phyloP scores from a whole-genome alignment of 2,888 invertebrate species.

The Ectemnius continuus region DNA sequence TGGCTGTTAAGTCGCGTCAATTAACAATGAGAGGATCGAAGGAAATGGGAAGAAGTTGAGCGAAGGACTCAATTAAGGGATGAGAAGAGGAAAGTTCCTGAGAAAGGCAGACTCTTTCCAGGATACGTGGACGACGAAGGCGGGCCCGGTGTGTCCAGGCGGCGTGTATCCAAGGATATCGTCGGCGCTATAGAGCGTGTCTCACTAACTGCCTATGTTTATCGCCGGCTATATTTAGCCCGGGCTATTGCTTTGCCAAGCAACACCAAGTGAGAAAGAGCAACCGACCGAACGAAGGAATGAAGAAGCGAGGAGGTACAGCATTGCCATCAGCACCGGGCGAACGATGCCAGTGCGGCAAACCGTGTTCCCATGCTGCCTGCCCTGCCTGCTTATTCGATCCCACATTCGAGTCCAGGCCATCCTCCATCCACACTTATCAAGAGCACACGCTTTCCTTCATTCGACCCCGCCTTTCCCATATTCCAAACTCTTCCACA shows the following conservation, averaged over 20 bases:
- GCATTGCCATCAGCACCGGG: conserved; percentile 25
- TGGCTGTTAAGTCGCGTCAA: too few species aligned
- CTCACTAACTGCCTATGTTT: conserved; percentile 74
- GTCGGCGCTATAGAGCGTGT: conserved; percentile 58
- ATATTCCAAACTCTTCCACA: too few species aligned
- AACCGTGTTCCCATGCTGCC: conserved; percentile 31
- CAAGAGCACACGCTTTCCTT: too few species aligned
- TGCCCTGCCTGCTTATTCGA: conserved; percentile 7
- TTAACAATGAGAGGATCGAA: too few species aligned
- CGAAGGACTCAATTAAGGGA: too few species aligned
- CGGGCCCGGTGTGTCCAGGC: conserved; percentile 12
- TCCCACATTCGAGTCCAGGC: conserved; percentile 12
- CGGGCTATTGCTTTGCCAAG: conserved; percentile 71
- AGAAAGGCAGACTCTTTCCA: background rate
- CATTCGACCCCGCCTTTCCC: too few species aligned
- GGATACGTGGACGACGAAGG: background rate
- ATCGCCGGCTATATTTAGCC: conserved; percentile 75
- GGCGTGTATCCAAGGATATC: conserved; percentile 57
- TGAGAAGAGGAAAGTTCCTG: background rate
- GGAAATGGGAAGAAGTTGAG: too few species aligned
- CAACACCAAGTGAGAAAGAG: conserved; percentile 51
- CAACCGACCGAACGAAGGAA: conserved; percentile 49
- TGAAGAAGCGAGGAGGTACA: conserved; percentile 18
- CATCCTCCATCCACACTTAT: background rate
- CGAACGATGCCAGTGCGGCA: conserved; percentile 11